Base-by-base conservation (phyloP, 2,797 vertebrate genomes). In the Propithecus deckenii region DNA sequence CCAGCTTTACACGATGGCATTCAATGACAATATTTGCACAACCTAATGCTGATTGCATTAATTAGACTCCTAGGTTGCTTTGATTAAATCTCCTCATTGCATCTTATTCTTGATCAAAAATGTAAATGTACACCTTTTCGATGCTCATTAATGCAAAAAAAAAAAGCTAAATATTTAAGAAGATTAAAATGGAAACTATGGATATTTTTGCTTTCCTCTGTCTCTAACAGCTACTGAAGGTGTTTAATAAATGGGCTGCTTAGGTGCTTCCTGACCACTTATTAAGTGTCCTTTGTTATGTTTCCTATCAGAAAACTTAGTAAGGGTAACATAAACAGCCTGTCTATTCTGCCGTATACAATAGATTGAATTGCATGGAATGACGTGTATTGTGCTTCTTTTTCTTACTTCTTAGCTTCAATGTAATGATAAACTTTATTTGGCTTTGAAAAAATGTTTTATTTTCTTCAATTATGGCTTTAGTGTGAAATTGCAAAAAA, bases 1-100 rank as follows among this genome's bases (percentile, higher is more conserved):
- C 98, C 98, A 98, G 95, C 99, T 99, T 99, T 98, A 98, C 99
- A 99, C 98, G 98, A 99, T 99, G 99, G 98, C 98, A 98, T 99
- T 99, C 99, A 99, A 99, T 99, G 98, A 98, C 96, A 98, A 98
- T 98, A 98, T 98, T 98, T 99, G 99, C 98, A 99, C 98, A 98
- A 98, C 97, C 98, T 98, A 98, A 98, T 98, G 98, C 98, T 98
- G 98, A 99, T 98, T 98, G 98, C 98, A 98, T 99, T 99, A 98
- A 98, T 98, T 98, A 98, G 98, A 98, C 83, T 98, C 97, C 94
- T 98, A 97, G 98, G 98, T 98, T 98, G 98, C 98, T 98, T 99
- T 98, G 98, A 99, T 98, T 98, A 98, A 98, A 98, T 98, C 97
- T 98, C 98, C 98, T 98, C 98, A 98, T 98, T 98, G 96, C 98